Evolutionary conservation across 2,113 vertebrate species (phyloP).

Genomic region (Eidolon helvum): DNA sequence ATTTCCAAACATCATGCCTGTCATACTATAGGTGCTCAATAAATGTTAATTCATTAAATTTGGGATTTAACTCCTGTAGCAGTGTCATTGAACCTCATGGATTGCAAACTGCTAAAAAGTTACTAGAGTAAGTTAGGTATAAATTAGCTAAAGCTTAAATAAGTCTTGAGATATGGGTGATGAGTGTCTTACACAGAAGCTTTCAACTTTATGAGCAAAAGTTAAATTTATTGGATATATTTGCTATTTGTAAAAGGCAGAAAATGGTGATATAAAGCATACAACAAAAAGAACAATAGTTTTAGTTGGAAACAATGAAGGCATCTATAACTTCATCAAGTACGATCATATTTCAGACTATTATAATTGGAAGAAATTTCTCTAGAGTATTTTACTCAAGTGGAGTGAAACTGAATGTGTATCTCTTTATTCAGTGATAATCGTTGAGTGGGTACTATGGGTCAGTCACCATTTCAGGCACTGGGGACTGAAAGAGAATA

Average conservation of each 20-base stretch:
- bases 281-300: not conserved
- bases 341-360: not conserved
- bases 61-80: not conserved
- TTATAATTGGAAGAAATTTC: not conserved
- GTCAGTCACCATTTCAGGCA: not conserved
- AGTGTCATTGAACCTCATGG: not conserved
- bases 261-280: not conserved
- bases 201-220: not conserved
- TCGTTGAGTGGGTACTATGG: not conserved
- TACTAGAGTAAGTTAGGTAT: not conserved
- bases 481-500: not conserved
- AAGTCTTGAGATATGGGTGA: not conserved
- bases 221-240: not conserved
- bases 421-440: not conserved
- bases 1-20: not conserved
- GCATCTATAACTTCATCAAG: not conserved
- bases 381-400: not conserved
- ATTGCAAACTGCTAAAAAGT: not conserved
- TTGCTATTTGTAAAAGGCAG: not conserved
- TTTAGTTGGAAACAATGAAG: not conserved
- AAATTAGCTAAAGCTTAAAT: not conserved
- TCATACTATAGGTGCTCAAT: not conserved
- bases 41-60: not conserved
- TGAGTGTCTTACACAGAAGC: not conserved
- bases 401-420: not conserved